A percentile compares a stretch with the other conserved stretches of the same genome.
These are phyloP conservation scores for Halocynthia aurantium DNA, from an alignment of 23 tunicate species.

Conservation along the genomic window DNA sequence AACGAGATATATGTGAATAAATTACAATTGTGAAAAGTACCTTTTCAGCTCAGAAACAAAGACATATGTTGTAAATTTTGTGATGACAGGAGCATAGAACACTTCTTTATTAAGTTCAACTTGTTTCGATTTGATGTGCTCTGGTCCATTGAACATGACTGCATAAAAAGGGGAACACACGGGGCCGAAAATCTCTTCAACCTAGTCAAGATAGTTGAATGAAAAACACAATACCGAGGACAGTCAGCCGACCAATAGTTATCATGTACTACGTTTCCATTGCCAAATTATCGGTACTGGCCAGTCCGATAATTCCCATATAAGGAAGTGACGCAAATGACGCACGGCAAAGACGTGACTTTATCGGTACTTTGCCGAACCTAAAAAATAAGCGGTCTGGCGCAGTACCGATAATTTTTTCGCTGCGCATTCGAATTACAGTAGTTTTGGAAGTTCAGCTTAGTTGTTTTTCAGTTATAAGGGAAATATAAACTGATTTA, in stretches of 20 bases:
- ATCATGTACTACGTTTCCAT: neutral
- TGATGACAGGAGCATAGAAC: conserved; percentile 35
- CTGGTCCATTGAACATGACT: conserved; percentile 34
- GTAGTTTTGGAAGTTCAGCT: too few species aligned
- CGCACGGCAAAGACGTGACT: too few species aligned
- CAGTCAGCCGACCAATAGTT: neutral
- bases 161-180: conserved; percentile 48
- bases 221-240: neutral
- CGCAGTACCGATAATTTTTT: too few species aligned
- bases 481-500: too few species aligned
- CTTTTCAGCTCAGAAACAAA: conserved; percentile 21
- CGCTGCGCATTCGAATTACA: too few species aligned
- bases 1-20: neutral
- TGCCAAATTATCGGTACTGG: too few species aligned
- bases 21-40: neutral
- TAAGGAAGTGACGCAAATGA: too few species aligned
- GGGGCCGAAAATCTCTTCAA: conserved; percentile 62
- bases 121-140: conserved; percentile 1
- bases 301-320: too few species aligned
- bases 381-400: too few species aligned
- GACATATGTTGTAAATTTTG: conserved; percentile 34
- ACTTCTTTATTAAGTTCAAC: conserved; percentile 20
- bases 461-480: too few species aligned
- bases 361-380: too few species aligned
- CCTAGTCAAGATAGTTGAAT: conserved; percentile 8